A percentile compares a stretch with the other conserved stretches of the same genome.
Evolutionary conservation across 1,140 invertebrate species (phyloP).

Genomic region (Eciton burchellii): DNA sequence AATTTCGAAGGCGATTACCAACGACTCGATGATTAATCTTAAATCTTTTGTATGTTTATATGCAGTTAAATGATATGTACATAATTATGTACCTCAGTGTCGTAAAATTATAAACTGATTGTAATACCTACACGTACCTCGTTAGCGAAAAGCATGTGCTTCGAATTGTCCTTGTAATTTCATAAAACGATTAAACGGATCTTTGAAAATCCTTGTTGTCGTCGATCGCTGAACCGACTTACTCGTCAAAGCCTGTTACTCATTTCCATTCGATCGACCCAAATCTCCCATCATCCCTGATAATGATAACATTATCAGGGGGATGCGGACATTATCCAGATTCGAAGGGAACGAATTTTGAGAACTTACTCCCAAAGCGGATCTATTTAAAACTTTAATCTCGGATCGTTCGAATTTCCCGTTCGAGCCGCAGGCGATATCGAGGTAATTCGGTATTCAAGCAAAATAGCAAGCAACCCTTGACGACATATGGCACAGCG

Average conservation of each 20-base stretch:
- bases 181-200: conserved; percentile 74
- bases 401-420: too few species aligned
- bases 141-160: conserved; percentile 73
- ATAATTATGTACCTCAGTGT: conserved; percentile 75
- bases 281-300: too few species aligned
- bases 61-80: conserved; percentile 80
- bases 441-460: too few species aligned
- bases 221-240: background rate
- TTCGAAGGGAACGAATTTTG: too few species aligned
- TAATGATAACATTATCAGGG: too few species aligned
- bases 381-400: too few species aligned
- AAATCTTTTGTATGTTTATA: conserved; percentile 81
- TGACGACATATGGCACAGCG: too few species aligned
- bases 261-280: too few species aligned
- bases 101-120: conserved; percentile 73
- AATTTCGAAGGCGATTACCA: conserved; percentile 52
- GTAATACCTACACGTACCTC: conserved; percentile 75
- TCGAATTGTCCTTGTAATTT: conserved; percentile 76
- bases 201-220: conserved; percentile 60
- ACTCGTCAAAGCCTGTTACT: background rate
- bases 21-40: conserved; percentile 74
- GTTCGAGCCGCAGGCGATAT: too few species aligned
- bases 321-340: too few species aligned
- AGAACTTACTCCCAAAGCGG: too few species aligned
- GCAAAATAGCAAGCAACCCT: too few species aligned